Percentiles rank a stretch among this genome's conserved stretches.
These are phyloP conservation scores for Australoheros facetus DNA, from an alignment of 2,797 vertebrate species.

Conservation along the genomic window DNA sequence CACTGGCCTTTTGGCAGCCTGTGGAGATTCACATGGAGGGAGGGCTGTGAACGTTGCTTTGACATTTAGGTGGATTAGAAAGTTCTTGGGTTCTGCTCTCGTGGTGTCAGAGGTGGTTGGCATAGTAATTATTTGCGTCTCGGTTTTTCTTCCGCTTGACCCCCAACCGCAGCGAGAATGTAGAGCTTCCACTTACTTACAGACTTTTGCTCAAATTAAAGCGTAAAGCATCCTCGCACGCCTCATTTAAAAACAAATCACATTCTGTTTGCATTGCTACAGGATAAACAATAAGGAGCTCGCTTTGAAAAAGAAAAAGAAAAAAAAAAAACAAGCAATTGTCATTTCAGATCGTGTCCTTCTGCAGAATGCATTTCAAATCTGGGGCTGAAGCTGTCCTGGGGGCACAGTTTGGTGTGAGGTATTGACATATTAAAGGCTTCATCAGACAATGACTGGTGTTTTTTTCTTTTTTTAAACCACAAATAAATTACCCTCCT, in stretches of 20 bases:
- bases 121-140: slow-evolving; percentile 71
- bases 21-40: slow-evolving; percentile 69
- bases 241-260: slow-evolving; percentile 52
- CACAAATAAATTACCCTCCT: slow-evolving; percentile 76
- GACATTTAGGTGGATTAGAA: slow-evolving; percentile 82
- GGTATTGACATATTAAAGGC: slow-evolving; percentile 74
- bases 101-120: slow-evolving; percentile 73
- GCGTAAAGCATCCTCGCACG: slow-evolving; percentile 15
- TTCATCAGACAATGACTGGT: slow-evolving; percentile 64
- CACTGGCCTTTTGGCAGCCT: slow-evolving; percentile 80
- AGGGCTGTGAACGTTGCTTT: slow-evolving; percentile 62
- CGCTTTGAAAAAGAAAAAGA: background rate
- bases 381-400: slow-evolving; percentile 52
- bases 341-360: slow-evolving; percentile 60
- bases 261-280: slow-evolving; percentile 20
- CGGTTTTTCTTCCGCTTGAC: slow-evolving; percentile 47
- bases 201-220: slow-evolving; percentile 19
- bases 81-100: slow-evolving; percentile 74
- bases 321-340: slow-evolving; percentile 31
- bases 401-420: slow-evolving; percentile 57
- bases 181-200: slow-evolving; percentile 14
- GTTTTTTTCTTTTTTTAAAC: slow-evolving; percentile 32
- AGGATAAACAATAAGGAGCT: slow-evolving; percentile 25
- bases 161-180: slow-evolving; percentile 23
- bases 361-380: slow-evolving; percentile 61